Base-by-base conservation (phyloP, 1,140 invertebrate genomes). In the Monochamus saltuarius region DNA sequence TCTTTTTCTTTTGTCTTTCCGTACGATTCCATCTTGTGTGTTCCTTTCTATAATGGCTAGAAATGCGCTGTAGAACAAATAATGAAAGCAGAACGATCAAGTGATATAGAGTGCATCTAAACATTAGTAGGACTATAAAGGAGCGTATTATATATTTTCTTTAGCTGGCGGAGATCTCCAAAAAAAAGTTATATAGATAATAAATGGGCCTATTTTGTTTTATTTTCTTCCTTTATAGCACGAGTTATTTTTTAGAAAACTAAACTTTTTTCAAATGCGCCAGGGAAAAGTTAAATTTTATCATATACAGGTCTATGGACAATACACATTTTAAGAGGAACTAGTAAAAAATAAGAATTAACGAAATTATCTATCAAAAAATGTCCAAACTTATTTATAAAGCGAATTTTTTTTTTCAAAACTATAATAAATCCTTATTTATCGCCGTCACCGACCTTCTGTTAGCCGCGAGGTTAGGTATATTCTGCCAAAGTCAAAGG, bases 1-100 rank as follows among this genome's bases (percentile, higher is more conserved):
- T 55, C 61, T 59, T 59, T 57, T 63, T 63, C 61, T 63, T 59
- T 63, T 63, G 61, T 63, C 61, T 63, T 63, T 59, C 61, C 56
- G 55, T 55, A 35, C 45, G 55, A 63, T 63, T 63, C 43, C 58
- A 62, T 62, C 61, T 49, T 62, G 39, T 42, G 36, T 38, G 54
- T 50, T 51, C 47, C 40, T 29, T 29, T 55, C 49, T 54, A 51
- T 63, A 63, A 63, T 63, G 61, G 61, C 22, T 34, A 42, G 39
- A 60, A 55, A 46, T 60, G 40, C 53, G 50, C 10, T 45, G 59
- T 60, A 37, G 59, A 55, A 60, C 59, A 60, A 55, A 55, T 60
- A 60, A 60, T 60, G 46, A 54, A 60, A 42, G 59, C 45, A n/a
- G 16, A 19, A 59, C 42, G 56, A 47, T 59, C 56, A 59, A 52